Evolutionary conservation across 2,888 invertebrate species (phyloP).

Genomic region (Drosophila borealis): DNA sequence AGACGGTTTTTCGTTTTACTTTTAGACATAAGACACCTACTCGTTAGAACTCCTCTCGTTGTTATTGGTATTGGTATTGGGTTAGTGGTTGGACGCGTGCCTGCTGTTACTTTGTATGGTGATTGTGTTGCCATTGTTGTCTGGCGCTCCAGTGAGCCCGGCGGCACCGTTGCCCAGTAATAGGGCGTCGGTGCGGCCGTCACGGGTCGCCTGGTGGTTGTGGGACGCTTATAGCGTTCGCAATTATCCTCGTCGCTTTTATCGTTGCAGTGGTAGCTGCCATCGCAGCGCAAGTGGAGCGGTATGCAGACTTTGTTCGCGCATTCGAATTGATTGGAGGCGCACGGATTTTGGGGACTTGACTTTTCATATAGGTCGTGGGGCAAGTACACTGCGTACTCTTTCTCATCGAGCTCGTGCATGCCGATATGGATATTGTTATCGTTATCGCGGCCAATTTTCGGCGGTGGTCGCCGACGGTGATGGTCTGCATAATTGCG

Average conservation of each 20-base stretch:
- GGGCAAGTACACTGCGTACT: constrained; percentile 62
- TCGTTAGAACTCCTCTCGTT: constrained; percentile 52
- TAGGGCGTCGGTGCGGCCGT: constrained; percentile 19
- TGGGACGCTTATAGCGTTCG: constrained; percentile 58
- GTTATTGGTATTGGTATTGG: constrained; percentile 47
- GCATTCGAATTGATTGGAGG: constrained; percentile 87
- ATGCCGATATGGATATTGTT: constrained; percentile 24
- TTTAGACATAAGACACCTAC: constrained; percentile 55
- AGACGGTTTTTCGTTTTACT: neutral
- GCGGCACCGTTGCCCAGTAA: constrained; percentile 20
- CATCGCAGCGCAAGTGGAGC: constrained; percentile 86
- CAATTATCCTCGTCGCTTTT: constrained; percentile 87
- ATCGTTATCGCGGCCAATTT: constrained; percentile 11
- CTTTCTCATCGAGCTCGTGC: constrained; percentile 55
- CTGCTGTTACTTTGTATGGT: constrained; percentile 10
- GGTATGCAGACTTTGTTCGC: constrained; percentile 87
- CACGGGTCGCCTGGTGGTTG: constrained; percentile 40
- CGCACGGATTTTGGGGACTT: constrained; percentile 83
- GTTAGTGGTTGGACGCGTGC: constrained; percentile 57
- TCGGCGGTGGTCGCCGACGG: constrained; percentile 28
- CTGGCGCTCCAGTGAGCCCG: constrained; percentile 31
- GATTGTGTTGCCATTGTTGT: constrained; percentile 49
- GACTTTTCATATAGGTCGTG: constrained; percentile 64
- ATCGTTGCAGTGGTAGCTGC: constrained; percentile 87
- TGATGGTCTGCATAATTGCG: constrained; percentile 63